Evolutionary conservation across 2,113 vertebrate genomes (phyloP), one percentile per base, ranked within the genome.

Genomic region (Ellobius talpinus): DNA sequence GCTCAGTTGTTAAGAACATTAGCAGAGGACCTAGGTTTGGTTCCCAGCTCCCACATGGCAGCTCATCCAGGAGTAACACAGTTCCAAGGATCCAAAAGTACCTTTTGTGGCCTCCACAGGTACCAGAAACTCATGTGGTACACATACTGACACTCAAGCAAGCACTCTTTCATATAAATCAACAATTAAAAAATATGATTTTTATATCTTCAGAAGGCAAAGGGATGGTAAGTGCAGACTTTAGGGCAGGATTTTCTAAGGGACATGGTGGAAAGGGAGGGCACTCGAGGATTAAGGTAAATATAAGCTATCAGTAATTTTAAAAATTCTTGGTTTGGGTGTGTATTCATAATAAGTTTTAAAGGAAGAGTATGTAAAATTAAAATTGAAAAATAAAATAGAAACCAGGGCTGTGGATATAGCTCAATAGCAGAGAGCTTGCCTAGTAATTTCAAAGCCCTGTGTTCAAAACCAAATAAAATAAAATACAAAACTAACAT

Each of bases 401-500:
- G 77, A 92, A 91, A 63, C 12, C 65, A 52, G 42, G 29, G 19
- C 45, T 87, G 13, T 50, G 45, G 5, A 36, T 52, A 23, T 47
- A 70, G 19, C 63, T 87, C 84, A 68, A 45, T 7, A 36, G 85
- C 42, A 87, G 85, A 50, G 10, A 87, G 85, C 31, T 87, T 70
- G 19, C 12, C 45, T 70, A 24, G 65, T 47, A n/a, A 5, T 7
- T 45, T 70, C 45, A n/a, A 68, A 70, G 33, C 11, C 65, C 47
- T 16, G 31, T 19, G 19, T 52, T 87, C 45, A 50, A 70, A 87
- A 19, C 63, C 19, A 47, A 70, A 70, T 87, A 50, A 50, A 82
- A 90, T 76, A 86, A 86, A 92, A 79, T 68, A 68, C 79, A 85
- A 92, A 91, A 70, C 26, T 89, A 58, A 89, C 58, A 87, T 26